Evolutionary conservation across 1,140 invertebrate species (phyloP).

Genomic region (Aplysia californica): DNA sequence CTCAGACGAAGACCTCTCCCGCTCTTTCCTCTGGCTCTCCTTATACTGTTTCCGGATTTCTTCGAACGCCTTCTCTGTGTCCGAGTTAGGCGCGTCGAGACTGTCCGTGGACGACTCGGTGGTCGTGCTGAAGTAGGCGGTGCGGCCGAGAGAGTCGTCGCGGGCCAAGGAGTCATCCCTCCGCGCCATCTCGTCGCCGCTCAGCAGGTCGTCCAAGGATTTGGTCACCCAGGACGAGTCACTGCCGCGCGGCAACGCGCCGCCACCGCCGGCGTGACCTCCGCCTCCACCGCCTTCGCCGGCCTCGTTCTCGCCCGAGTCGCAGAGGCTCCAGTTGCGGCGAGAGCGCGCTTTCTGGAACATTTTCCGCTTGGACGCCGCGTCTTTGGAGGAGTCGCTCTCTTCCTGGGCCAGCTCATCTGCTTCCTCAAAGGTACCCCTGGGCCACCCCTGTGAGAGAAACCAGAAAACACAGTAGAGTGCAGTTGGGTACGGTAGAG

Average conservation of each 20-base stretch:
- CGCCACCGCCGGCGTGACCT: neutral
- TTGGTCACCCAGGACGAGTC: neutral
- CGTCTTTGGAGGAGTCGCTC: neutral
- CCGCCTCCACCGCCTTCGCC: neutral
- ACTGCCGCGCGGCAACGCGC: neutral
- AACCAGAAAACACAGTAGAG: too few relatives aligned
- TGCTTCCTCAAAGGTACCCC: conserved; percentile 2
- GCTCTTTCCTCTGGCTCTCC: neutral
- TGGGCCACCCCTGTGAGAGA: conserved; percentile 8
- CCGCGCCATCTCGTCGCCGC: neutral
- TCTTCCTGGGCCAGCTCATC: neutral
- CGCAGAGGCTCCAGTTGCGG: conserved; percentile 28
- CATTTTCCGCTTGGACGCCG: conserved; percentile 20
- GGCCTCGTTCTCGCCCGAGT: conserved; percentile 4
- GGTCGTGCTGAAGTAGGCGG: conserved; percentile 32
- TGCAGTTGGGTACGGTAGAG: too few relatives aligned
- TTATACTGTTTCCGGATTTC: conserved; percentile 4
- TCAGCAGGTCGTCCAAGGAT: conserved; percentile 12
- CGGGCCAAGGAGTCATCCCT: too few relatives aligned
- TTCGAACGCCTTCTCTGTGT: conserved; percentile 16
- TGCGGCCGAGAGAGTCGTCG: conserved; percentile 17
- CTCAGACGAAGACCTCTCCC: neutral
- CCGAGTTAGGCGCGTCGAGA: conserved; percentile 13
- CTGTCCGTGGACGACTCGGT: conserved; percentile 35
- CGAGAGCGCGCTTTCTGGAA: conserved; percentile 26